These are phyloP conservation scores for Pollachius pollachius DNA, from an alignment of 2,113 vertebrate genomes.

Conservation along the genomic window DNA sequence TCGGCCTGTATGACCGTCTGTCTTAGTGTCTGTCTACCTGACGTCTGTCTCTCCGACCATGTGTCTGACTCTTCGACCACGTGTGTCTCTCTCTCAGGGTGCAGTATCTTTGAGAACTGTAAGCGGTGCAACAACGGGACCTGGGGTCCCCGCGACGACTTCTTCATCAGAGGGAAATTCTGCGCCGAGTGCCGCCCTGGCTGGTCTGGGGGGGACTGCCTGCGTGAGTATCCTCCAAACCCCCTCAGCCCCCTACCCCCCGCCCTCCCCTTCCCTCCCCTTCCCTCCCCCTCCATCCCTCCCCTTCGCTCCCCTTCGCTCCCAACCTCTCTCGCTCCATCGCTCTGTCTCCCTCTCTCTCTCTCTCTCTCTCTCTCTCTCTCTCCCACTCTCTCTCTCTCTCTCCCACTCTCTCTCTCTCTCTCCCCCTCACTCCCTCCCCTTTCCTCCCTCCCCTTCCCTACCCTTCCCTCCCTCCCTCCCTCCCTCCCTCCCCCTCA, in stretches of 20 bases:
- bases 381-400: neutral
- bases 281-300: too few species aligned
- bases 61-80: neutral
- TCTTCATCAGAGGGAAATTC: slow-evolving; percentile 90
- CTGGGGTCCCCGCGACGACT: slow-evolving; percentile 89
- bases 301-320: too few species aligned
- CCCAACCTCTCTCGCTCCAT: neutral
- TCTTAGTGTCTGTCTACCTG: too few species aligned
- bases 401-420: too few species aligned
- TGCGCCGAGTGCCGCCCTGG: slow-evolving; percentile 91
- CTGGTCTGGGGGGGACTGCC: slow-evolving; percentile 96
- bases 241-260: neutral
- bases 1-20: too few species aligned
- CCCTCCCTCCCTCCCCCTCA: neutral
- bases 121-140: slow-evolving; percentile 94
- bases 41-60: neutral
- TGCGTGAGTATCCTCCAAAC: slow-evolving; percentile 80
- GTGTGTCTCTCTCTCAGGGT: slow-evolving; percentile 58
- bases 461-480: neutral
- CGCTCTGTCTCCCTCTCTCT: too few species aligned
- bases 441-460: neutral
- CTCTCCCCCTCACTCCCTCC: neutral
- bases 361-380: neutral
- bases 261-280: neutral
- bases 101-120: slow-evolving; percentile 97